A percentile compares a stretch with the other conserved stretches of the same genome.
These are phyloP conservation scores for Actinia equina DNA, from an alignment of 64 coral and sea anemone species.

Conservation along the genomic window DNA sequence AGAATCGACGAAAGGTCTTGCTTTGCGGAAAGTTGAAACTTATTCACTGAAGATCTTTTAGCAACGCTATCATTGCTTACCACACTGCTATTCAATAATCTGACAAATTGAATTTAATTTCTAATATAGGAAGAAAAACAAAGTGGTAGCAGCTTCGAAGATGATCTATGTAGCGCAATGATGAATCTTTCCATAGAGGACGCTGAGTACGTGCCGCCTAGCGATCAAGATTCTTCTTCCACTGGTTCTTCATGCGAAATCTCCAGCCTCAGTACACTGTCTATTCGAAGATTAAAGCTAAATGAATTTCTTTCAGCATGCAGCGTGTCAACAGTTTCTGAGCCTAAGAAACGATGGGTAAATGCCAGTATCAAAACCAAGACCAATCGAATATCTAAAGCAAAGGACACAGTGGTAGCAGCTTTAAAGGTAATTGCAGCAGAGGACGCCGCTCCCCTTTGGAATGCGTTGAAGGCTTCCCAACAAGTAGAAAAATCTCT, in stretches of 20 bases:
- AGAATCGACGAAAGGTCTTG: not conserved
- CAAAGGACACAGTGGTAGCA: slow-evolving; percentile 1
- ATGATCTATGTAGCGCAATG: not conserved
- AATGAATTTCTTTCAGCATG: not conserved
- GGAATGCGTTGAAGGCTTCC: not conserved
- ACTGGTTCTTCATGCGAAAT: no score
- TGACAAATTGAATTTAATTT: not conserved
- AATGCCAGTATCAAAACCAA: slow-evolving; percentile 9
- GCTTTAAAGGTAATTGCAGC: slow-evolving; percentile 25
- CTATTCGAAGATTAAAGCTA: no score
- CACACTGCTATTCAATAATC: not conserved
- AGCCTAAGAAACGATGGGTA: not conserved
- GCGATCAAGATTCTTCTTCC: no score
- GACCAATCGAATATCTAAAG: not conserved
- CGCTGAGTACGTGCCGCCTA: not conserved
- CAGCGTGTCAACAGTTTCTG: not conserved
- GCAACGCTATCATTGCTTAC: no score
- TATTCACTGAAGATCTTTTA: not conserved
- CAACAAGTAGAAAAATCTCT: not conserved
- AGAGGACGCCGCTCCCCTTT: not conserved
- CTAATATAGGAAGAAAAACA: not conserved
- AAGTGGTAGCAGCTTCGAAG: not conserved
- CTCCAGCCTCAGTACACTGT: no score
- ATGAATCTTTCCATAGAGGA: not conserved
- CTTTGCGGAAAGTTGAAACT: not conserved